phyloP scores from a whole-genome alignment of 2,797 vertebrate genomes.

The Allobates femoralis region DNA sequence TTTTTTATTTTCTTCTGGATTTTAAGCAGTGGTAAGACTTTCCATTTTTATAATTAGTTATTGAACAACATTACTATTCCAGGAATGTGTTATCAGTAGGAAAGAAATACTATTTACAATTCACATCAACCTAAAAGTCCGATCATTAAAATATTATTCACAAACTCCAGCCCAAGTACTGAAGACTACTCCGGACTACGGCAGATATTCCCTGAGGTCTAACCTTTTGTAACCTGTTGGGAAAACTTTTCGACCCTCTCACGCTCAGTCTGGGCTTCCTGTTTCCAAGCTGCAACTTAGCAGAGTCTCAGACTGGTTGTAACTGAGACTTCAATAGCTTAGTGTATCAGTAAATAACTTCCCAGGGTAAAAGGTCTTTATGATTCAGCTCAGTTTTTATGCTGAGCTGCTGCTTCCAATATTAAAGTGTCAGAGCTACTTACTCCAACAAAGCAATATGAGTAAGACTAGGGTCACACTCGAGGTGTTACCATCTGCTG shows the following conservation, averaged over 20 bases:
- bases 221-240: conserved; percentile 33
- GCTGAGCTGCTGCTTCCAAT: neutral
- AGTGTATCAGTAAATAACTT: conserved; percentile 40
- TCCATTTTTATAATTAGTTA: neutral
- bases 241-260: neutral
- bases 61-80: neutral
- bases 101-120: neutral
- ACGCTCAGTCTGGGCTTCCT: neutral
- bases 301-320: conserved; percentile 1
- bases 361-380: conserved; percentile 30
- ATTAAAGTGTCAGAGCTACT: conserved; percentile 20
- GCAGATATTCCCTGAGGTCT: neutral
- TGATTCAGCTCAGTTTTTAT: conserved; percentile 21
- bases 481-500: too few species aligned
- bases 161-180: neutral
- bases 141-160: neutral
- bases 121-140: neutral
- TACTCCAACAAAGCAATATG: conserved; percentile 12
- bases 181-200: neutral
- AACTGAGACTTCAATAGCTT: conserved; percentile 35
- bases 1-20: neutral
- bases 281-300: neutral
- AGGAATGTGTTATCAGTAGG: neutral
- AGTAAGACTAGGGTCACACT: too few species aligned
- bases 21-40: neutral